Conservation (phyloP, 2,888 invertebrate species). For the Macaria notata region DNA sequence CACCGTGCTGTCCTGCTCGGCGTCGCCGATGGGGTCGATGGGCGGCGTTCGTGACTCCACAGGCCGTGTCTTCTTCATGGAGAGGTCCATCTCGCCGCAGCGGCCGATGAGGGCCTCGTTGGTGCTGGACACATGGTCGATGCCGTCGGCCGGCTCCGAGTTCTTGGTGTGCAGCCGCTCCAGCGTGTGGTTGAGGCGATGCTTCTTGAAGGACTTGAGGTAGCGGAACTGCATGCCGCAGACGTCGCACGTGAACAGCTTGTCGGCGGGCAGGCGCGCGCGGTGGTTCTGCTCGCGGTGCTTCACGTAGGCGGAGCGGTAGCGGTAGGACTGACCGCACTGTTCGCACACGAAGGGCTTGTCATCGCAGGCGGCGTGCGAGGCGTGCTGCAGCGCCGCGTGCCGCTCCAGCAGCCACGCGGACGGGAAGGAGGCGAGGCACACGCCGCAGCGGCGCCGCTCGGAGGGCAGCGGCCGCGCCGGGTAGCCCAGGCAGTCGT, state of each 20-base stretch:
- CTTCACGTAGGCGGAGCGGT: constrained; percentile 87
- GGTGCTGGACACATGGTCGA: constrained; percentile 88
- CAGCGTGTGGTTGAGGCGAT: constrained; percentile 92
- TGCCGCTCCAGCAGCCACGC: constrained; percentile 94
- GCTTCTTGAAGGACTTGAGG: constrained; percentile 94
- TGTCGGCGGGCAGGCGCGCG: constrained; percentile 93
- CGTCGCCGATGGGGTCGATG: constrained; percentile 74
- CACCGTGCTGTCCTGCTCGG: constrained; percentile 87
- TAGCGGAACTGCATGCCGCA: constrained; percentile 96
- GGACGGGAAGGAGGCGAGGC: constrained; percentile 93
- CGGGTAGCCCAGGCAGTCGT: constrained; percentile 75
- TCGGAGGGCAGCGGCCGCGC: constrained; percentile 65
- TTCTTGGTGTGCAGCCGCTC: constrained; percentile 90
- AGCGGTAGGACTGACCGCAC: constrained; percentile 94
- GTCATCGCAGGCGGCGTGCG: constrained; percentile 85
- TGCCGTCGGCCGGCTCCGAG: constrained; percentile 76
- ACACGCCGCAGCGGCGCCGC: constrained; percentile 88
- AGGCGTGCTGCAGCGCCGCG: constrained; percentile 92
- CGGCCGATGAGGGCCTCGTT: constrained; percentile 84
- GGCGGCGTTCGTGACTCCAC: constrained; percentile 74
- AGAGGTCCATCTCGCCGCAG: constrained; percentile 83
- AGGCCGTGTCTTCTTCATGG: constrained; percentile 72
- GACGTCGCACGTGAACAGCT: constrained; percentile 94
- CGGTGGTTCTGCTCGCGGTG: constrained; percentile 95
- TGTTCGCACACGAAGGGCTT: constrained; percentile 96